These are phyloP conservation scores for Sclerodermus sp. DNA, from an alignment of 2,888 invertebrate genomes.

Conservation along the genomic window DNA sequence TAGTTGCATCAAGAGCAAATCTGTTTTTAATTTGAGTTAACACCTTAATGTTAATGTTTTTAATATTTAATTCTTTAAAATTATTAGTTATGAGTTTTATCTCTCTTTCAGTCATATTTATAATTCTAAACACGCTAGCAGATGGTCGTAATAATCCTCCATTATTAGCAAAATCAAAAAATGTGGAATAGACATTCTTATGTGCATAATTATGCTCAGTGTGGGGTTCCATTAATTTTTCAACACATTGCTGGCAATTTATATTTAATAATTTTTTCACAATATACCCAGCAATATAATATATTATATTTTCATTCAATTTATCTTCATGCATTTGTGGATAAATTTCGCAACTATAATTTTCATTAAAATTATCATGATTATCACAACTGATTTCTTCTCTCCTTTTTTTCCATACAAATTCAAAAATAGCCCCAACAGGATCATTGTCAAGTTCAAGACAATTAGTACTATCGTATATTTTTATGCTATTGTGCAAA, in stretches of 20 bases:
- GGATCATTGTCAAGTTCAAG: too few relatives aligned
- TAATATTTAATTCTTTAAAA: not conserved
- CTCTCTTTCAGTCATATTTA: not conserved
- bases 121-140: not conserved
- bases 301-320: not conserved
- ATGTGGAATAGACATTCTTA: not conserved
- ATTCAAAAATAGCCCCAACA: too few relatives aligned
- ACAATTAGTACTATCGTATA: too few relatives aligned
- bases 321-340: too few relatives aligned
- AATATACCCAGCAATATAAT: not conserved
- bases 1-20: not conserved
- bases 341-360: too few relatives aligned
- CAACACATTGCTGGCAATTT: not conserved
- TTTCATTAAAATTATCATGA: too few relatives aligned
- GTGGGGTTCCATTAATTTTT: not conserved
- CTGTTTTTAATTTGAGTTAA: not conserved
- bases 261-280: not conserved
- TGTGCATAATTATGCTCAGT: not conserved
- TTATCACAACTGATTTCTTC: too few relatives aligned
- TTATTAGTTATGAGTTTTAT: not conserved
- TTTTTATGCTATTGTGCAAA: too few relatives aligned
- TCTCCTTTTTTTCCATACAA: too few relatives aligned
- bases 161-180: not conserved
- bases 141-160: not conserved
- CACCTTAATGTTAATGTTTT: not conserved